phyloP scores from a whole-genome alignment of 2,797 vertebrate species.

The Cirrhinus molitorella region DNA sequence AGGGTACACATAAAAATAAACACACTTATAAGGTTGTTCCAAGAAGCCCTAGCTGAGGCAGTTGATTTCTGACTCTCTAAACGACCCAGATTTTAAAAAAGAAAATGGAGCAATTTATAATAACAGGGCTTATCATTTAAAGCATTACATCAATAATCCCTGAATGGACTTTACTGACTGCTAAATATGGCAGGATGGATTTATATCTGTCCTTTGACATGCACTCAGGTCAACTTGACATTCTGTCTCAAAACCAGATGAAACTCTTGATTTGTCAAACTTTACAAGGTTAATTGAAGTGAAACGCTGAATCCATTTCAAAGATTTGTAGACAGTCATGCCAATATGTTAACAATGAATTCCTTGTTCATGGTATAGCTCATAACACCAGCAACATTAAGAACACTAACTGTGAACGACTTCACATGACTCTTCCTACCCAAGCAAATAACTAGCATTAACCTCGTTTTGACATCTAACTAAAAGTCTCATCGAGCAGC shows the following conservation, averaged over 20 bases:
- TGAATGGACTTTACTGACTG: constrained; percentile 1
- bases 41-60: constrained; percentile 16
- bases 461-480: not conserved
- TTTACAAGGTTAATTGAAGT: not conserved
- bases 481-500: not conserved
- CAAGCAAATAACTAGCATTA: too few species aligned
- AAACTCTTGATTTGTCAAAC: not conserved
- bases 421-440: too few species aligned
- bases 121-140: constrained; percentile 42
- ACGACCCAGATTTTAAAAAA: constrained; percentile 43
- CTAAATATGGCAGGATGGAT: not conserved
- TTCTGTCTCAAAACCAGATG: not conserved
- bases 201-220: not conserved
- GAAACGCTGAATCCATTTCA: not conserved
- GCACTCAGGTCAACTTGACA: not conserved
- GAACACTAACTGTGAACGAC: not conserved
- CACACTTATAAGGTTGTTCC: constrained; percentile 20
- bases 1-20: not conserved
- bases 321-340: not conserved
- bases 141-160: constrained; percentile 20
- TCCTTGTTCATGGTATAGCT: not conserved
- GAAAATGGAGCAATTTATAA: constrained; percentile 35
- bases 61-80: constrained; percentile 26
- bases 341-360: not conserved
- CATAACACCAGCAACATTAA: not conserved